Percentiles rank a stretch among this genome's conserved stretches.
Evolutionary conservation across 1,140 invertebrate species (phyloP).

Genomic region (Maniola jurtina): DNA sequence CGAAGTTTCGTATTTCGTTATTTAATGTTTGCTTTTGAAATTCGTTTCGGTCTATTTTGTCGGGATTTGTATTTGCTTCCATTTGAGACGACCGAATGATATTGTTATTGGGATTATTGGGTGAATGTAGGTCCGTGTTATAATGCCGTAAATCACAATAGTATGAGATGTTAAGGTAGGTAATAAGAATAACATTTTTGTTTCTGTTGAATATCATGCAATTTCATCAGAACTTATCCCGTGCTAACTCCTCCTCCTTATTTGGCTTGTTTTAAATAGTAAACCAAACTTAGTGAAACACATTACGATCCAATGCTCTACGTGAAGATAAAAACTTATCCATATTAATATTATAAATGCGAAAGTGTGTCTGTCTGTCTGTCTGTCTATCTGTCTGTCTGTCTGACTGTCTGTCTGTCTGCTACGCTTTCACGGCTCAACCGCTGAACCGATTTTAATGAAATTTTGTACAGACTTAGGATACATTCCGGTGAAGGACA

Average conservation of each 20-base stretch:
- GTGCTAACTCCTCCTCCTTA: background rate
- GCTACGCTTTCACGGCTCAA: no score
- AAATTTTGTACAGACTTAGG: no score
- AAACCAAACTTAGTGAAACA: no score
- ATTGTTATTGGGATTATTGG: conserved; percentile 31
- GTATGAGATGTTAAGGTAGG: background rate
- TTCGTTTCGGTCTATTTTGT: conserved; percentile 72
- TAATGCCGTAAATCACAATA: conserved; percentile 24
- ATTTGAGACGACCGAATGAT: conserved; percentile 39
- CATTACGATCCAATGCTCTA: no score
- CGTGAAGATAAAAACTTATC: no score
- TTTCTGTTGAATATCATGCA: background rate
- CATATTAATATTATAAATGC: no score
- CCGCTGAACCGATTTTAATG: no score
- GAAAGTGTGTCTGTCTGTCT: no score
- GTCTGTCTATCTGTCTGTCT: no score
- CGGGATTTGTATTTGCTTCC: conserved; percentile 49
- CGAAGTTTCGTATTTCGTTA: conserved; percentile 62
- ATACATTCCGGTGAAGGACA: no score
- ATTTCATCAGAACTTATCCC: background rate
- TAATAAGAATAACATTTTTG: conserved; percentile 13
- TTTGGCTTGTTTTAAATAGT: no score
- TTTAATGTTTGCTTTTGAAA: conserved; percentile 76
- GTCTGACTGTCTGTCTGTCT: no score
- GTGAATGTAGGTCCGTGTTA: conserved; percentile 26